Percentiles rank a stretch among this genome's conserved stretches.
These are phyloP conservation scores for Mycetomoellerius zeteki DNA, from an alignment of 1,140 invertebrate species.

Conservation along the genomic window DNA sequence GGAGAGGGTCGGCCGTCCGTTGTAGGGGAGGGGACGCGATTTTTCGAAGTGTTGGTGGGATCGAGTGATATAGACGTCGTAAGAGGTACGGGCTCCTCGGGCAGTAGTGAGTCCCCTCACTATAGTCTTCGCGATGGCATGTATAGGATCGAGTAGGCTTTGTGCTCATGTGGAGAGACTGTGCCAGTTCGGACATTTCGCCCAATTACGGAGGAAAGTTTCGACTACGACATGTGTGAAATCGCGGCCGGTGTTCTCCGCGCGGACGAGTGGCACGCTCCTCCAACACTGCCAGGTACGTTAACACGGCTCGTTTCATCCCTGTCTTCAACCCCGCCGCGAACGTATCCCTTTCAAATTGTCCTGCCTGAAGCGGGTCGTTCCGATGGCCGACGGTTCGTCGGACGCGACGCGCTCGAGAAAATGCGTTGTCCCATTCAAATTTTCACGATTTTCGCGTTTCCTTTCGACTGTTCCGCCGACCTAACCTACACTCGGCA, in stretches of 20 bases:
- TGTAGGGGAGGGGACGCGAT: constrained; percentile 47
- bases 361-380: neutral
- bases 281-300: constrained; percentile 79
- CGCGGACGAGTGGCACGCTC: constrained; percentile 80
- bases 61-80: constrained; percentile 73
- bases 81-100: constrained; percentile 71
- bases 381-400: too few relatives aligned
- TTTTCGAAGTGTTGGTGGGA: constrained; percentile 69
- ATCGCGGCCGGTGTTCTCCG: constrained; percentile 87
- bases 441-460: constrained; percentile 32
- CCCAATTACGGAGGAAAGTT: constrained; percentile 88
- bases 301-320: neutral
- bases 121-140: constrained; percentile 92
- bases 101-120: constrained; percentile 82
- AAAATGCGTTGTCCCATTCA: constrained; percentile 58
- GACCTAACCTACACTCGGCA: constrained; percentile 66
- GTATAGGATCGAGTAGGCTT: constrained; percentile 92
- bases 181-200: constrained; percentile 91
- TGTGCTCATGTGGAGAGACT: constrained; percentile 92
- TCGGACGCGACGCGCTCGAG: neutral
- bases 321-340: too few relatives aligned
- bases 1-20: constrained; percentile 55
- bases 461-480: neutral
- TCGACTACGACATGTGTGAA: constrained; percentile 88
- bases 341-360: neutral